These are phyloP conservation scores for Masnerella sp. DNA, from an alignment of 2,888 invertebrate genomes.

Conservation along the genomic window DNA sequence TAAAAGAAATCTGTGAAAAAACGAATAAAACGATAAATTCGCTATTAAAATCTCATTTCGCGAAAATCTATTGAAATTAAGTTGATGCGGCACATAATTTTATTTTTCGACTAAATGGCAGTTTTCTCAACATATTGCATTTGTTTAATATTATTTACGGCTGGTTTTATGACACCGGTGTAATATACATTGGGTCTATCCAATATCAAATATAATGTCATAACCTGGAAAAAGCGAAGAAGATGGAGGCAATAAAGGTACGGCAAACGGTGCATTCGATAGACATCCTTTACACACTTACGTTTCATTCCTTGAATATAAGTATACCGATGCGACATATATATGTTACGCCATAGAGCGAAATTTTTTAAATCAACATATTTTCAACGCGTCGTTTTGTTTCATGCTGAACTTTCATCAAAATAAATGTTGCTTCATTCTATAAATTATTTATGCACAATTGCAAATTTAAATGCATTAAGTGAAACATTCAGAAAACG, in stretches of 20 bases:
- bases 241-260: conserved; percentile 76
- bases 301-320: conserved; percentile 60
- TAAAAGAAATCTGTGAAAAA: too few relatives aligned
- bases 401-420: too few relatives aligned
- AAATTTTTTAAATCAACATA: conserved; percentile 1
- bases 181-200: conserved; percentile 76
- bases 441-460: too few relatives aligned
- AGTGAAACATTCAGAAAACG: too few relatives aligned
- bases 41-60: too few relatives aligned
- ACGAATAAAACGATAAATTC: too few relatives aligned
- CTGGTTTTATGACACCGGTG: conserved; percentile 76
- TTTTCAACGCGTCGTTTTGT: too few relatives aligned
- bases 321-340: conserved; percentile 60
- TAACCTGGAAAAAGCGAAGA: conserved; percentile 71
- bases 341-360: neutral
- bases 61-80: conserved; percentile 23
- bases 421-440: too few relatives aligned
- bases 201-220: conserved; percentile 78
- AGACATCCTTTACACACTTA: conserved; percentile 68
- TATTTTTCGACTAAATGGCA: conserved; percentile 69
- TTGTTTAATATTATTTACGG: conserved; percentile 78
- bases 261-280: conserved; percentile 76
- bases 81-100: conserved; percentile 6
- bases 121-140: conserved; percentile 75
- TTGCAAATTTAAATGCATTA: too few relatives aligned